Base-by-base conservation (phyloP, 2,113 vertebrate genomes). In the Trogon surrucura region DNA sequence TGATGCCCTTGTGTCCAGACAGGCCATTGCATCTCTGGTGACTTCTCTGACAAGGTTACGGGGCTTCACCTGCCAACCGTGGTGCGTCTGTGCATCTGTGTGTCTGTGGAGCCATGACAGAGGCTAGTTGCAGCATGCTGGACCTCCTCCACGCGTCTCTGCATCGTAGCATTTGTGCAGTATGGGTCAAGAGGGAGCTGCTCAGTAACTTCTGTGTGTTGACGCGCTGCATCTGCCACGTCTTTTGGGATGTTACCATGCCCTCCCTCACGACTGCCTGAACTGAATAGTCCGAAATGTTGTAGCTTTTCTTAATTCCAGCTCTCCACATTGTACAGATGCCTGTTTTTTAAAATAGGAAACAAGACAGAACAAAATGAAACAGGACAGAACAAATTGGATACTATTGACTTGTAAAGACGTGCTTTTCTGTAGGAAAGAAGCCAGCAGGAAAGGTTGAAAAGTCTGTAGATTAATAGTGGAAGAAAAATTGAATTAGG, bases 101-200 rank as follows among this genome's bases (percentile, higher is more conserved):
- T 44, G 4, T n/a, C 13, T 5, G 32, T 3, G 17, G 9, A 82
- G 14, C 62, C 30, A 34, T 41, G 50, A 57, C n/a, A 61, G 5
- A 56, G 30, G 29, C 21, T 0, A 0, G 13, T 17, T 34, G 4
- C 22, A 36, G 51, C 1, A 0, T 56, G 16, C 67, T 65, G 41
- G 22, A 34, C 17, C 23, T 36, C n/a, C 50, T 75, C 9, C 6
- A 47, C 25, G 15, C 5, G 0, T 70, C 45, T 57, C n/a, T 38
- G 11, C 38, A 6, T 16, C 36, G 41, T 38, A 41, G 7, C 2
- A 7, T n/a, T 51, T 70, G 14, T 69, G 10, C 64, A 17, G 19
- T 11, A 6, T 0, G 19, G 11, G 23, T 83, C 26, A 26, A 10
- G 23, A 67, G 34, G 5, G 13, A 74, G 23, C 26, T 53, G 6